Conservation (phyloP, 2,888 invertebrate genomes). For the Hesperia comma region DNA sequence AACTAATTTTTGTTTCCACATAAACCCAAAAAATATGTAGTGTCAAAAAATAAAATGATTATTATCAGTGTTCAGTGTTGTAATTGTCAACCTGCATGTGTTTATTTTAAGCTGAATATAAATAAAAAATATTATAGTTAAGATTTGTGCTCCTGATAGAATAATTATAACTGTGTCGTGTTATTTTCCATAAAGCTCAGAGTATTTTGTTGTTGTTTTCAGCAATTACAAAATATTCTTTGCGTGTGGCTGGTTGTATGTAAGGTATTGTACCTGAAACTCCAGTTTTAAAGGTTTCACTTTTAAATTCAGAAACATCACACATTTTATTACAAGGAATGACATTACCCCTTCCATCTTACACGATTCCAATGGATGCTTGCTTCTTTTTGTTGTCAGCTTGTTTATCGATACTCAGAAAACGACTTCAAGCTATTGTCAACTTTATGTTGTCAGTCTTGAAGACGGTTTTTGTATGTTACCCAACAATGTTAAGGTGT, state of each 20-base stretch:
- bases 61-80: constrained; percentile 6
- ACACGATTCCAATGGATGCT: constrained; percentile 57
- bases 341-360: constrained; percentile 63
- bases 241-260: constrained; percentile 93
- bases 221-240: constrained; percentile 92
- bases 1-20: constrained; percentile 17
- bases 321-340: constrained; percentile 70
- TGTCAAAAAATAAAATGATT: constrained; percentile 3
- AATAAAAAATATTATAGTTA: constrained; percentile 13
- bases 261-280: constrained; percentile 87
- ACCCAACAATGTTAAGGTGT: constrained; percentile 1
- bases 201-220: constrained; percentile 85
- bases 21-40: constrained; percentile 7
- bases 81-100: constrained; percentile 26
- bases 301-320: constrained; percentile 75
- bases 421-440: constrained; percentile 32
- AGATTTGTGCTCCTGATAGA: constrained; percentile 10
- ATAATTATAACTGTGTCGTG: constrained; percentile 35
- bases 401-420: constrained; percentile 40
- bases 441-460: not conserved
- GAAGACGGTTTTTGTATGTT: constrained; percentile 36
- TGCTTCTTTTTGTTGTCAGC: constrained; percentile 48
- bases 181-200: constrained; percentile 62
- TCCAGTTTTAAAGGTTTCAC: constrained; percentile 69
- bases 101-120: not conserved